phyloP scores from a whole-genome alignment of 2,888 invertebrate species.

The Hedya salicella region DNA sequence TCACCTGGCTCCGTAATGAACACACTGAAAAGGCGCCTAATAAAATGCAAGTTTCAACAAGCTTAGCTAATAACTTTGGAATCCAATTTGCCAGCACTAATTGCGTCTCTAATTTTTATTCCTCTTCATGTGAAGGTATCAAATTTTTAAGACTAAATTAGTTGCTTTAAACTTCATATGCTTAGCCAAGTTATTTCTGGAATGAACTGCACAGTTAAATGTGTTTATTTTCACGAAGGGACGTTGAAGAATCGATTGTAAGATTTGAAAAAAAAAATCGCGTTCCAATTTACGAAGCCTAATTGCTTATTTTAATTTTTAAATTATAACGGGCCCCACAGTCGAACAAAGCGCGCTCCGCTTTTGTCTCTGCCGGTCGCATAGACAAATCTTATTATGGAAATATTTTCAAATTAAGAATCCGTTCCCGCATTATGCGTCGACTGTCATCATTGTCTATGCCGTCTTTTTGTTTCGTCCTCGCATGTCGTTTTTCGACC shows the following conservation, averaged over 20 bases:
- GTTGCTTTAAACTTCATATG: too few species aligned
- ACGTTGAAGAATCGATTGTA: not conserved
- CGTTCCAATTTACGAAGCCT: slow-evolving; percentile 46
- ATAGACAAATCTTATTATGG: slow-evolving; percentile 85
- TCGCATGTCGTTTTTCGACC: slow-evolving; percentile 85
- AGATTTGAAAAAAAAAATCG: slow-evolving; percentile 2
- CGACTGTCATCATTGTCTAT: slow-evolving; percentile 84
- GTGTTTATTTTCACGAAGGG: not conserved
- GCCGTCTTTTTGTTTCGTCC: slow-evolving; percentile 79
- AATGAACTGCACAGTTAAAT: not conserved
- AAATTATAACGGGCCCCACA: slow-evolving; percentile 77
- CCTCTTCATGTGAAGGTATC: not conserved
- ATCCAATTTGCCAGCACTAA: slow-evolving; percentile 4
- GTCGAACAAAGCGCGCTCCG: slow-evolving; percentile 71
- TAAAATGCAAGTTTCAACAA: slow-evolving; percentile 77
- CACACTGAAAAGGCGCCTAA: slow-evolving; percentile 70
- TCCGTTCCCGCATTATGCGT: slow-evolving; percentile 84
- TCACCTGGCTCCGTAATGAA: slow-evolving; percentile 81
- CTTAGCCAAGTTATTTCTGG: too few species aligned
- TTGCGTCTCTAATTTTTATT: slow-evolving; percentile 8
- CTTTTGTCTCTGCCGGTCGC: slow-evolving; percentile 79
- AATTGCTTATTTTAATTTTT: slow-evolving; percentile 76
- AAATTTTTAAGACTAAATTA: too few species aligned
- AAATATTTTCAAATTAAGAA: slow-evolving; percentile 85
- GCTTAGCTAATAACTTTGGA: slow-evolving; percentile 75